Base-by-base conservation (phyloP, 2,888 invertebrate genomes). In the Eurytoma adleriae region DNA sequence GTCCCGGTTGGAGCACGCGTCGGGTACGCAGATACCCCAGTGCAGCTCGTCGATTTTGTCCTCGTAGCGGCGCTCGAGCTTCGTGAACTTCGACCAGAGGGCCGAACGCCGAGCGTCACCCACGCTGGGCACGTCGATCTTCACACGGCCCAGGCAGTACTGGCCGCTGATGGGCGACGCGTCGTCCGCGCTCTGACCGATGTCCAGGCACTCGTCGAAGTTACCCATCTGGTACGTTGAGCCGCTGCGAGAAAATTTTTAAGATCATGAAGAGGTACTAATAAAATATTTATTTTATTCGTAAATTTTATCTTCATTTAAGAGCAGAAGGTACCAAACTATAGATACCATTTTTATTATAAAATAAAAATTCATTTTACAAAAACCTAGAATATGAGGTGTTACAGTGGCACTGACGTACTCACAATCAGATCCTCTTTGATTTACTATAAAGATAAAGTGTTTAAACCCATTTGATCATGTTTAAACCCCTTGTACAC, bases 151-250 rank as follows among this genome's bases (percentile, higher is more conserved):
- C 13, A 89, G 84, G 71, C 88, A 89, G 77, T 88, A 89, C 62
- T 86, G 86, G 48, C 87, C 86, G 4, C 81, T 40, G 20, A 89
- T 82, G n/a, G 86, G 86, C 5, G 76, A 69, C 18, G 70, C 27
- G 50, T 82, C 83, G 30, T 83, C 83, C 3, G 20, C 18, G 30
- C 79, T 80, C 13, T 50, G 54, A 13, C 86, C 86, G 76, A 90
- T 89, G 13, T 84, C 84, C 3, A 91, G 82, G 85, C 95, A 95
- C 89, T 95, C 95, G 87, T 95, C 95, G 86, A 94, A 95, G 90
- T 95, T 95, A 0, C 95, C 95, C 82, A 95, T 91, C 82, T 95
- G 95, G 90, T 94, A 95, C 0, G 93, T 92, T 14, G 94, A 93
- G 2, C 95, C 95, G 83, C 93, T 93, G 48, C 0, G 13, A 7